Base-by-base conservation (phyloP, 2,797 vertebrate species). In the Sciurus vulgaris region DNA sequence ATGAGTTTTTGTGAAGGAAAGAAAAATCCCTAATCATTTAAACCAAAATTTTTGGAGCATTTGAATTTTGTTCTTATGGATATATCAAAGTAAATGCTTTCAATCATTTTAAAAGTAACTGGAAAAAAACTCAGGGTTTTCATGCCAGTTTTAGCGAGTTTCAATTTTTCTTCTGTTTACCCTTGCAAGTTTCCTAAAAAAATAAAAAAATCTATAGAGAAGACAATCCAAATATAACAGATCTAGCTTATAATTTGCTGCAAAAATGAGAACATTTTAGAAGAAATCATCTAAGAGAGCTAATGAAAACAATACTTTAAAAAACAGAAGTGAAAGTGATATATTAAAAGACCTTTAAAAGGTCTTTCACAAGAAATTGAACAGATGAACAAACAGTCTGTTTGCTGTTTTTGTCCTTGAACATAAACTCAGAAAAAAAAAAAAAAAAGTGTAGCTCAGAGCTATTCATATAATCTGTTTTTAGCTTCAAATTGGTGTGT, bases 341-440 rank as follows among this genome's bases (percentile, higher is more conserved):
- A 74, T 79, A 51, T 61, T 92, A 82, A 89, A 88, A 95, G 59
- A 94, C 13, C 54, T 96, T 95, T 88, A 26, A 89, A 96, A 96
- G 67, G 59, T 91, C 72, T 96, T 96, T 96, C 84, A 89, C 89
- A 96, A 87, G 89, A 95, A 92, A 93, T 92, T 38, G 87, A 95
- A 79, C 95, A 96, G 82, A 95, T 97, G 91, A 61, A 54, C 41
- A 97, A 97, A 96, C 20, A 84, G 41, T 73, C 56, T 95, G 59
- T 95, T 95, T 98, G 77, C 73, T 96, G 56, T 89, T 92, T 93
- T 83, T 93, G 72, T 76, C 95, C 93, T 96, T 96, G 74, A 89
- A 89, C 54, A 92, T 69, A 85, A 88, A 92, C 67, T 95, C 35
- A 38, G 67, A 1, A 3, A 11, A 14, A 11, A 54, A 54, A 54